Evolutionary conservation across 2,113 vertebrate species (phyloP).

Genomic region (Cyprichromis sp.): DNA sequence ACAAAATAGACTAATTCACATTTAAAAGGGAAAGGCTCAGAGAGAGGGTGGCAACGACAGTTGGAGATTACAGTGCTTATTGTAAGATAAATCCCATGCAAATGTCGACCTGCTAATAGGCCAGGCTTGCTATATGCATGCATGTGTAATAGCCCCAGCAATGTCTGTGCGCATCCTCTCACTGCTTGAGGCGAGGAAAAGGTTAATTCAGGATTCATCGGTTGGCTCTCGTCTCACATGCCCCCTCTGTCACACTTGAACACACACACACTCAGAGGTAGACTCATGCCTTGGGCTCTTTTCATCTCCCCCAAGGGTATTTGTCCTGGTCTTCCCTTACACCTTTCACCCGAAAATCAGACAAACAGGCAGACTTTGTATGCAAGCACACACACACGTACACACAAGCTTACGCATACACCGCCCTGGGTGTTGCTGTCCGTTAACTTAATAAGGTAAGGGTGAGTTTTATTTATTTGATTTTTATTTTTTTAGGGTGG

Average conservation of each 20-base stretch:
- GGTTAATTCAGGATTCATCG: slow-evolving; percentile 37
- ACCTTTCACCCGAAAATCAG: neutral
- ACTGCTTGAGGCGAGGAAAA: slow-evolving; percentile 20
- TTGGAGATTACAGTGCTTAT: slow-evolving; percentile 10
- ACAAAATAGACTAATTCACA: slow-evolving; percentile 10
- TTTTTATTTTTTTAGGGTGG: neutral
- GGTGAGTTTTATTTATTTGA: neutral
- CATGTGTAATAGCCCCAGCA: neutral
- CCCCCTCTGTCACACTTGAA: neutral
- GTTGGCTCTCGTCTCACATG: neutral
- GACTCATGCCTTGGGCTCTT: neutral
- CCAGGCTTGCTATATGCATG: neutral
- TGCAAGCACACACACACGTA: neutral
- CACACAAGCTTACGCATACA: neutral
- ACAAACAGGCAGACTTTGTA: neutral
- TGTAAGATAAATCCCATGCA: slow-evolving; percentile 6
- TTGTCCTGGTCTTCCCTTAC: neutral
- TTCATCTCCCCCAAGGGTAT: neutral
- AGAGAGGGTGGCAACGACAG: neutral
- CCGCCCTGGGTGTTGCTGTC: neutral
- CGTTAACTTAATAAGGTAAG: slow-evolving; percentile 1
- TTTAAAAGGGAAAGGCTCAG: neutral
- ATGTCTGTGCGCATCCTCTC: neutral
- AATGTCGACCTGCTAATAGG: slow-evolving; percentile 30
- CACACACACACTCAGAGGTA: neutral